Evolutionary conservation across 2,797 vertebrate genomes (phyloP).

Genomic region (Artibeus jamaicensis): DNA sequence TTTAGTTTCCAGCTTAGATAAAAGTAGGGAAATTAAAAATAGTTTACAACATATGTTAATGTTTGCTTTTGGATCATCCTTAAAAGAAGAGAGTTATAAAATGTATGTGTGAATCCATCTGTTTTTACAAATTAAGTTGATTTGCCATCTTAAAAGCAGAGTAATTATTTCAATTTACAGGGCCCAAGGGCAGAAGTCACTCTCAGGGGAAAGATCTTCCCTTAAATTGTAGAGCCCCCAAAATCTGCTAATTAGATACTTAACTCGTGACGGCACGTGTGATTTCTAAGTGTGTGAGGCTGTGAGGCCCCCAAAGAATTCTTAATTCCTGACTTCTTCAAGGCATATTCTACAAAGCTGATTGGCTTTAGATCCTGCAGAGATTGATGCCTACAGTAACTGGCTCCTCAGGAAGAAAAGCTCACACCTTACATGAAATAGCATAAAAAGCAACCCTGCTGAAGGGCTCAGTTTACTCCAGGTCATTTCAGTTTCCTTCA

Average conservation of each 20-base stretch:
- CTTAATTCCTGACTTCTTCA: background rate
- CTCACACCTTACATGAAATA: background rate
- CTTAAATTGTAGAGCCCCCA: background rate
- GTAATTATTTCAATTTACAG: constrained; percentile 39
- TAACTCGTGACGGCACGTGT: background rate
- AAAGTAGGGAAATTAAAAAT: constrained; percentile 41
- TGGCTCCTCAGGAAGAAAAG: background rate
- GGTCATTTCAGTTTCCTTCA: background rate
- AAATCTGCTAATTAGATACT: constrained; percentile 33
- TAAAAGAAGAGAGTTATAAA: constrained; percentile 38
- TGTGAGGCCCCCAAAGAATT: background rate
- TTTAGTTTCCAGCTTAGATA: background rate
- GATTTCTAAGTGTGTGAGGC: background rate
- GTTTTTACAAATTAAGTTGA: constrained; percentile 54
- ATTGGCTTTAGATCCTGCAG: background rate
- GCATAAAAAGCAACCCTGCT: background rate
- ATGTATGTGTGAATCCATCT: constrained; percentile 14
- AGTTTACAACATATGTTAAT: background rate
- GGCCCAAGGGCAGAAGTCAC: background rate
- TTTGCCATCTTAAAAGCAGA: constrained; percentile 51
- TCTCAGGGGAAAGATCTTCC: constrained; percentile 4
- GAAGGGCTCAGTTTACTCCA: accelerated
- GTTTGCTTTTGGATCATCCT: constrained; percentile 13
- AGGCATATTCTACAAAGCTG: background rate
- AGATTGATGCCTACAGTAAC: background rate